phyloP scores from a whole-genome alignment of 2,113 vertebrate genomes.

The Alosa alosa region DNA sequence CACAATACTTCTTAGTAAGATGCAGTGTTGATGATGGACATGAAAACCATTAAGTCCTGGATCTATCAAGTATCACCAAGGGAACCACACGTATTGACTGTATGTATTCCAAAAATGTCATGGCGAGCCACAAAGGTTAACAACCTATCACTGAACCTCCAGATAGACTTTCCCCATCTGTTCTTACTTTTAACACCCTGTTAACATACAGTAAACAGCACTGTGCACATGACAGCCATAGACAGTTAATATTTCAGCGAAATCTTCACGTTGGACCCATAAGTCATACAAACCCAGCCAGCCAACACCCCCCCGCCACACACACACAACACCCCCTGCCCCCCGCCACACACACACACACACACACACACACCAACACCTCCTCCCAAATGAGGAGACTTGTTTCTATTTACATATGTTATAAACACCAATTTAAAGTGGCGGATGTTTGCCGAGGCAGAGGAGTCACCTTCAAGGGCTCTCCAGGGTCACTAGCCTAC shows the following conservation, averaged over 20 bases:
- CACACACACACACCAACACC: too few relatives aligned
- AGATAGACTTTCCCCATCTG: conserved; percentile 8
- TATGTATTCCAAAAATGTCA: not conserved
- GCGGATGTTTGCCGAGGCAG: not conserved
- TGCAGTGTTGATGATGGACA: not conserved
- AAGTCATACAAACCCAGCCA: not conserved
- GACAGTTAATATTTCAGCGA: conserved; percentile 16
- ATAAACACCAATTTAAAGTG: conserved; percentile 9
- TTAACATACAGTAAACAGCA: not conserved
- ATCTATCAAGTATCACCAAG: not conserved
- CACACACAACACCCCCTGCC: too few relatives aligned
- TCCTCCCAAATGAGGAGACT: not conserved
- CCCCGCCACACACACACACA: not conserved
- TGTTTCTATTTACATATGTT: conserved; percentile 18
- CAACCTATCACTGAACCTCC: not conserved
- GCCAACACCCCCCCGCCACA: not conserved
- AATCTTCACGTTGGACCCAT: not conserved
- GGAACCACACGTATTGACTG: not conserved
- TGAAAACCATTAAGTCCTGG: not conserved
- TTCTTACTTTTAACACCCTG: not conserved
- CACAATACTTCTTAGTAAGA: not conserved
- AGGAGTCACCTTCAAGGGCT: conserved; percentile 19
- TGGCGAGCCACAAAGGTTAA: not conserved
- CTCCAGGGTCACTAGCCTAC: not conserved
- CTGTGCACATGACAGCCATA: not conserved